Conservation (phyloP, 2,113 vertebrate species). For the Lates calcarifer region DNA sequence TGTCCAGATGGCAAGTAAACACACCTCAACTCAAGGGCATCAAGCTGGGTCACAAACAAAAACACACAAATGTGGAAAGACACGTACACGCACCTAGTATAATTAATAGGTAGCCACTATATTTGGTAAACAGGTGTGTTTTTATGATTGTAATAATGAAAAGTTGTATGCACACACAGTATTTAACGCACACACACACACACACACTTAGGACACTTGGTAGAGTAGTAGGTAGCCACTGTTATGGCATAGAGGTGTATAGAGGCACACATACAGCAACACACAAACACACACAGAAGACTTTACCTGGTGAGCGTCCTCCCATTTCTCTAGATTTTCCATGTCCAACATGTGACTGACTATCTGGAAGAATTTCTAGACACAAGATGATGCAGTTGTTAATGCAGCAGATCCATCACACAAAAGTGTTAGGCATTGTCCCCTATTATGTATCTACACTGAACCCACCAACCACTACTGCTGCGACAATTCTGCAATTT, state of each 20-base stretch:
- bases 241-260: background rate
- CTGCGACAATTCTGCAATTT: constrained; percentile 9
- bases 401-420: constrained; percentile 1
- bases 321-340: constrained; percentile 96
- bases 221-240: background rate
- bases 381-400: constrained; percentile 8
- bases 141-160: constrained; percentile 54
- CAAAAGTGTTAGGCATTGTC: background rate
- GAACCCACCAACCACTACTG: background rate
- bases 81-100: background rate
- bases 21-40: constrained; percentile 53
- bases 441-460: background rate
- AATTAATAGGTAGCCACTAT: constrained; percentile 19
- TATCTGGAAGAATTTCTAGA: constrained; percentile 98
- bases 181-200: background rate
- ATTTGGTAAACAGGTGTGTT: constrained; percentile 50
- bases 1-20: constrained; percentile 70
- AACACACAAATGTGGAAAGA: background rate
- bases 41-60: constrained; percentile 19
- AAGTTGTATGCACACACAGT: constrained; percentile 3
- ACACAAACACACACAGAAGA: background rate
- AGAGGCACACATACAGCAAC: background rate
- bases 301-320: constrained; percentile 95
- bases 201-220: background rate
- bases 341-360: constrained; percentile 97